Conservation (phyloP, 2,888 invertebrate genomes). For the Synergus umbraculus region DNA sequence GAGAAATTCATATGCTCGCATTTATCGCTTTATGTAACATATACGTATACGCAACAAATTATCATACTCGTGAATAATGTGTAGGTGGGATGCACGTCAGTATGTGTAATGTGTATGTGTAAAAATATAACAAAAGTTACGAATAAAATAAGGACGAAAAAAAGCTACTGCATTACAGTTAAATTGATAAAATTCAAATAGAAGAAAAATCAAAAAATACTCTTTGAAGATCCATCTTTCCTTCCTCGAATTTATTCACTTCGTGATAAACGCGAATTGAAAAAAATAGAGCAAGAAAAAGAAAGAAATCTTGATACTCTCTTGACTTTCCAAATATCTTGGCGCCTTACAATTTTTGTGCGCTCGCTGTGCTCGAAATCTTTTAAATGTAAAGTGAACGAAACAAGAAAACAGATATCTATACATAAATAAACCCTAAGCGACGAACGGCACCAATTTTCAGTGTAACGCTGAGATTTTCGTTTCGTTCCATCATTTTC, state of each 20-base stretch:
- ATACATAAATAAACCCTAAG: conserved; percentile 23
- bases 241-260: conserved; percentile 3
- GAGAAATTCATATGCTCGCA: conserved; percentile 46
- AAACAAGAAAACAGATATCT: neutral
- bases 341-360: conserved; percentile 34
- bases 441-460: conserved; percentile 32
- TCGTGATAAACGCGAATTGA: neutral
- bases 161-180: neutral
- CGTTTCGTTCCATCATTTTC: conserved; percentile 17
- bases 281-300: neutral
- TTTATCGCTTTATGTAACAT: conserved; percentile 39
- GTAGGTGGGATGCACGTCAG: conserved; percentile 19
- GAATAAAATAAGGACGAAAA: conserved; percentile 9
- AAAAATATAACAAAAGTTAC: conserved; percentile 13
- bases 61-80: conserved; percentile 17
- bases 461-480: conserved; percentile 10
- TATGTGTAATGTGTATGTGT: conserved; percentile 8
- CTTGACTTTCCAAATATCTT: conserved; percentile 3
- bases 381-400: neutral
- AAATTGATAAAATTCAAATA: neutral
- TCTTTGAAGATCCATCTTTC: neutral
- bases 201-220: conserved; percentile 12
- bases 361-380: conserved; percentile 38
- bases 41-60: conserved; percentile 42
- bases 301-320: neutral